Evolutionary conservation across 2,113 vertebrate genomes (phyloP), one percentile per base, ranked within the genome.

Genomic region (Lamprotornis superbus): DNA sequence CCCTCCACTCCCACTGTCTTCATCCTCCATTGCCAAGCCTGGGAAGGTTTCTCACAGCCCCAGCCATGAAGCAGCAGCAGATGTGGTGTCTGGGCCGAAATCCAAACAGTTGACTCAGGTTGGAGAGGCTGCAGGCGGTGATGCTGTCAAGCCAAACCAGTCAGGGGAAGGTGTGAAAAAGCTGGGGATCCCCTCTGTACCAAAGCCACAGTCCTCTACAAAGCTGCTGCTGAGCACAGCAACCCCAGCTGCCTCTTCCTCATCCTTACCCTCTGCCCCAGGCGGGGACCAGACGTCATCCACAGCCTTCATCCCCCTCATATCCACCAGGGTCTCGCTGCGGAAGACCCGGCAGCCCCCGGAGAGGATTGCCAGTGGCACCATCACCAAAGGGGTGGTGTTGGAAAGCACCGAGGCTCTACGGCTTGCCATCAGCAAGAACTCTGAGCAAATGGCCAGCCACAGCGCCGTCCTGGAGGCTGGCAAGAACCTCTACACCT

Each of bases 401-500:
- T 56, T 99, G 96, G 99, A 99, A 37, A 98, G 99, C 96, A 98
- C 98, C 0, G 99, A 99, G 97, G 98, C 98, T 24, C 98, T 99
- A 5, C 98, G 99, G 21, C 81, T 98, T 0, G 99, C 99, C 96
- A 99, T 99, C 93, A 98, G 96, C 95, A 98, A 98, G 86, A 99
- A 99, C 98, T 99, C 99, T 0, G 99, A 99, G 94, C 99, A 99
- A 93, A 99, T 98, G 91, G 99, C 98, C 25, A 99, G 99, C 98
- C 99, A 99, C 96, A 98, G 98, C 2, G 98, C 99, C 0, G 99
- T 99, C 84, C 97, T 99, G 61, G 99, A 99, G 95, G 99, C 99
- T 1, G 99, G 99, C 95, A 99, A 99, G 95, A 99, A 99, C 98
- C 98, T 99, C 84, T 99, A 99, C 82, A 99, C 99, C 18, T 99